Base-by-base conservation (phyloP, 2,888 invertebrate genomes). In the Stenurella melanura region DNA sequence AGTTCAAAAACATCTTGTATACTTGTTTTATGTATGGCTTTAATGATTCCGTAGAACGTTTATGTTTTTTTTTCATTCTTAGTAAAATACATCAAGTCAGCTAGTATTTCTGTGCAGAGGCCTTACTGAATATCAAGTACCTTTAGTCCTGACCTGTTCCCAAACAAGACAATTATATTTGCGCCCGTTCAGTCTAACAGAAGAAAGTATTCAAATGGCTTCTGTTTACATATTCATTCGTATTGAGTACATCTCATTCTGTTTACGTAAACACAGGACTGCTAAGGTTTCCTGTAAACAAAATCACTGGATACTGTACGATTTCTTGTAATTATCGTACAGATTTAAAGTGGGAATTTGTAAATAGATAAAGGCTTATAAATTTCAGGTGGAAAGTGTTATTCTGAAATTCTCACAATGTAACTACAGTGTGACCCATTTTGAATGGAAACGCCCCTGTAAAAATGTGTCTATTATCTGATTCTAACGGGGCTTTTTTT, bases 91-190 rank as follows among this genome's bases (percentile, higher is more conserved):
- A 26, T 26, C 21, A 26, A 26, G 21, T 3, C 2, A 3, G 21
- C 21, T 26, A 4, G 21, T 4, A 26, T 1, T 26, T 26, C 21
- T 1, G 4, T 26, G 21, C 4, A 26, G 4, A 26, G 21, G 21
- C 4, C 4, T 26, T 4, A 26, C 21, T n/a, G n/a, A n/a, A n/a
- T n/a, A 26, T 26, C 21, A 4, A 3, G 21, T 26, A 26, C 50
- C n/a, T n/a, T n/a, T n/a, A 50, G n/a, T 50, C 50, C 50, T n/a
- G 50, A 4, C n/a, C 50, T 50, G 50, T n/a, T 50, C 7, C 42
- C 50, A 50, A 50, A 50, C 50, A 50, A n/a, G n/a, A n/a, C 50
- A 50, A 50, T 50, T 50, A 50, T n/a, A 50, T 50, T 50, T 50
- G n/a, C 50, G 50, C n/a, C n/a, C n/a, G 50, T 50, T 50, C 50